Base-by-base conservation (phyloP, 2,888 invertebrate genomes). In the Meghimatium bilineatum region DNA sequence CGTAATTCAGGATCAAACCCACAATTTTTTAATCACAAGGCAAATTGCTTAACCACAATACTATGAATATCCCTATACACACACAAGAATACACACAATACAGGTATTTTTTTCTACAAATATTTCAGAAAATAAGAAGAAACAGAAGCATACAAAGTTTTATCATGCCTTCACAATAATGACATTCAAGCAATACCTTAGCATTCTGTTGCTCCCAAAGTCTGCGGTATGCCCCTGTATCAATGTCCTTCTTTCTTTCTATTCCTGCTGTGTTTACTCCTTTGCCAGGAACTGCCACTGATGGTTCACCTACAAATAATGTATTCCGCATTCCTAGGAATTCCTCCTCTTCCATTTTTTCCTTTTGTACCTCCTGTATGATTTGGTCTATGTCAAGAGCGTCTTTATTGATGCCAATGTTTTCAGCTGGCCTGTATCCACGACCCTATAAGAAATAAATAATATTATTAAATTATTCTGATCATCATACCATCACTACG, bases 321-420 rank as follows among this genome's bases (percentile, higher is more conserved):
- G n/a, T n/a, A 63, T 63, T 63, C n/a, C 12, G 60, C n/a, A n/a
- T 63, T n/a, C 60, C 56, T 60, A 77, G 6, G 17, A 36, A 32
- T 34, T 77, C 83, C 29, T 83, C 83, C 69, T 83, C 77, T 29
- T 77, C 83, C 44, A 69, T 32, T 29, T 79, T 78, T 44, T 83
- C 83, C 38, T 69, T 71, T 34, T 72, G 72, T 49, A 83, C 83
- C 63, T 83, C 63, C 52, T 60, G 71, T 44, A 83, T 83, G 52
- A 83, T 83, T 72, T 72, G 66, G 10, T 77, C 79, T 14, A 74
- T 79, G 74, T 83, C 83, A 26, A 83, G 52, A 34, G 10, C 56
- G 20, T 49, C 79, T 36, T 60, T 36, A 36, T 29, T 77, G 38
- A 77, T 63, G 38, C 77, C 77, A 29, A 77, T 38, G 38, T 77